Evolutionary conservation across 1,140 invertebrate genomes (phyloP), one percentile per base, ranked within the genome.

Genomic region (Brachionus rubens): DNA sequence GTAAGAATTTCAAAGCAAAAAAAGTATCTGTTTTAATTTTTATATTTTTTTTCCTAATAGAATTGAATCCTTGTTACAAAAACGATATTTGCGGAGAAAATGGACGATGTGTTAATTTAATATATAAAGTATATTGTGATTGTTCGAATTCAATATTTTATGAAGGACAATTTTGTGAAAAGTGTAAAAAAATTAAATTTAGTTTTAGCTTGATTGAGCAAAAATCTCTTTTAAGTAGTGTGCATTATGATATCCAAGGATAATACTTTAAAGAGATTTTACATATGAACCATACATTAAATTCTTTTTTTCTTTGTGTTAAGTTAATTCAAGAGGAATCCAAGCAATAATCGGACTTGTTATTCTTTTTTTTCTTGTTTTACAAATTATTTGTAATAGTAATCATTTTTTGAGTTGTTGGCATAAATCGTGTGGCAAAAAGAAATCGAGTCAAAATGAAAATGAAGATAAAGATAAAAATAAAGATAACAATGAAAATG

Each of bases 1-100:
- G 68, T 72, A 72, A 70, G 21, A 56, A 56, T 10, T 2, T 30
- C 28, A 14, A 30, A 33, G 26, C 12, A 50, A 16, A 16, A 16
- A 16, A 26, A 6, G 16, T 16, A 48, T 6, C 16, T 2, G 6
- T 48, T 48, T 48, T 2, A 16, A 48, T 6, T 16, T 48, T n/a
- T 16, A 16, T 6, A 48, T 7, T 48, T n/a, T 48, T 48, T 1
- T n/a, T 48, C 6, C n/a, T 43, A 2, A 43, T 12, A 70, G 65
- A 70, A 26, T 72, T 72, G 16, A 72, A 72, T 10, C 68, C 68
- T n/a, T 72, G 68, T 72, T 72, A 36, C 9, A 19, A 50, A 36
- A 54, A 50, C 19, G 36, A 72, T 54, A 33, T 72, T 41, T 72
- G 68, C 41, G 68, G 68, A 16, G 0, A 21, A 12, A 30, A 72